Percentiles rank a stretch among this genome's conserved stretches.
These are phyloP conservation scores for Carcina quercana DNA, from an alignment of 2,888 invertebrate genomes.

Conservation along the genomic window DNA sequence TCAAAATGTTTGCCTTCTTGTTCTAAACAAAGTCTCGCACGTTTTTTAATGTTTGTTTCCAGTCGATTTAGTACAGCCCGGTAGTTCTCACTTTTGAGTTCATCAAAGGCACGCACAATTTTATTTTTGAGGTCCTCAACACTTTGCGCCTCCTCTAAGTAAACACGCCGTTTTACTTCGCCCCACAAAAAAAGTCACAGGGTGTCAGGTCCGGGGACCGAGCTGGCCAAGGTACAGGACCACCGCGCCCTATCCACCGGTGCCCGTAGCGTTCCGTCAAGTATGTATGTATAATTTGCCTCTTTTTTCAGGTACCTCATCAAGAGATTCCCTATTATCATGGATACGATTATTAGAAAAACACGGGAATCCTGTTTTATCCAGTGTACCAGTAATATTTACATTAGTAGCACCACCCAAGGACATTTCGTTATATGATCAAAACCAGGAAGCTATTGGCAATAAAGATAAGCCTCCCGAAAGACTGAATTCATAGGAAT, in stretches of 20 bases:
- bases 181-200: background rate
- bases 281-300: no score
- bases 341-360: conserved; percentile 90
- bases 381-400: conserved; percentile 88
- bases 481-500: conserved; percentile 2
- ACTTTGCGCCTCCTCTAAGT: background rate
- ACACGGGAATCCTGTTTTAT: conserved; percentile 82
- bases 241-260: background rate
- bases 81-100: background rate
- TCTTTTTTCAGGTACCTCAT: conserved; percentile 90
- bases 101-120: background rate
- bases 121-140: background rate
- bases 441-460: conserved; percentile 26
- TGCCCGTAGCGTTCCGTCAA: no score
- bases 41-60: no score
- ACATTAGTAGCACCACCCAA: conserved; percentile 79
- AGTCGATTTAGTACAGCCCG: no score
- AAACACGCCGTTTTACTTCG: background rate
- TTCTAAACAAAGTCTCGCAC: no score
- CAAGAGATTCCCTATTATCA: conserved; percentile 92
- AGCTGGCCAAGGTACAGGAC: background rate
- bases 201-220: background rate
- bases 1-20: no score
- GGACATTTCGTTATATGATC: conserved; percentile 47
- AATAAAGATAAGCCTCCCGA: conserved; percentile 15